Evolutionary conservation across 2,113 vertebrate genomes (phyloP).

Genomic region (Eubucco bourcierii): DNA sequence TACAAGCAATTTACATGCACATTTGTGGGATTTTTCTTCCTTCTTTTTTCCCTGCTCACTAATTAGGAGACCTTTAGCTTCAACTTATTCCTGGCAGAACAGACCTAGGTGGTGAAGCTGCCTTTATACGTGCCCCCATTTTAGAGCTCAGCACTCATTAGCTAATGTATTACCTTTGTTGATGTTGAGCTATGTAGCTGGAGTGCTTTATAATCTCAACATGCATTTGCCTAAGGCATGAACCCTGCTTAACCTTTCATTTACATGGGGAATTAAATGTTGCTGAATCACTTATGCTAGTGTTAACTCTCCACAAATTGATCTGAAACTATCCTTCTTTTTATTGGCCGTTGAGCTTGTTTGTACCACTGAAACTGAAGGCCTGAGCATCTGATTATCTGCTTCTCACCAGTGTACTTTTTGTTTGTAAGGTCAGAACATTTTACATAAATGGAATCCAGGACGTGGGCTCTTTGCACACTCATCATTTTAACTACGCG

Average conservation of each 20-base stretch:
- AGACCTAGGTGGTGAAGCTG: background rate
- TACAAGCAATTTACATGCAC: slow-evolving; percentile 4
- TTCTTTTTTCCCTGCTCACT: background rate
- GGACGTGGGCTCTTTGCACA: background rate
- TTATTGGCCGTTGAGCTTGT: background rate
- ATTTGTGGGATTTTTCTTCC: background rate
- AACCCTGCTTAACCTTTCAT: slow-evolving; percentile 13
- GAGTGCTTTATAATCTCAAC: background rate
- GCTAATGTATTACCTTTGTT: background rate
- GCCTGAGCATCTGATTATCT: background rate
- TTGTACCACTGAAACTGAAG: background rate
- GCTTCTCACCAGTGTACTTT: slow-evolving; percentile 14
- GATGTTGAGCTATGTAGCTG: background rate
- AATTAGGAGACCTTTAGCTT: background rate
- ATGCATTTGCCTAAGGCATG: background rate
- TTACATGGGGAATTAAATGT: slow-evolving; percentile 5
- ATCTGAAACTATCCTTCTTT: slow-evolving; percentile 28
- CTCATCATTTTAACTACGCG: slow-evolving; percentile 40
- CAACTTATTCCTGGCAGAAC: background rate
- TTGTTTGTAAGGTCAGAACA: slow-evolving; percentile 24
- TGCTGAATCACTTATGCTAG: background rate
- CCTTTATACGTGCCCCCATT: background rate
- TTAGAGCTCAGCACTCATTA: background rate
- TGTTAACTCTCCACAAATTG: slow-evolving; percentile 54
- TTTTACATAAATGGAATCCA: slow-evolving; percentile 35